A percentile compares a stretch with the other conserved stretches of the same genome.
Conservation (phyloP, 2,797 vertebrate species). For the Pangasius macronema region DNA sequence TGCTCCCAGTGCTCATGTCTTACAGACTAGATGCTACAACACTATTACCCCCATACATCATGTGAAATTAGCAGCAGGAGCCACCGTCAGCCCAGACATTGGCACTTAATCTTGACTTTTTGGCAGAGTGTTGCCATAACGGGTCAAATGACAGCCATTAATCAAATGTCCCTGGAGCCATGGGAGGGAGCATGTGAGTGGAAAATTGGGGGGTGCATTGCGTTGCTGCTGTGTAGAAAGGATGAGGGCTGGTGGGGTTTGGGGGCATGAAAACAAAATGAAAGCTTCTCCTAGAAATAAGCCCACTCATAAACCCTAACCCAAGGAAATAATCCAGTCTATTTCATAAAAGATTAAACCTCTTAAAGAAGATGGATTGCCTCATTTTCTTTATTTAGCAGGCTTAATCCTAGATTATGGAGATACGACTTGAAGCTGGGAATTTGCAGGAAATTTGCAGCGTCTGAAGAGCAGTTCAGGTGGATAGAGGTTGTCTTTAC, state of each 20-base stretch:
- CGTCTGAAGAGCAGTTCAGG: constrained; percentile 63
- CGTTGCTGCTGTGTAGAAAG: neutral
- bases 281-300: constrained; percentile 71
- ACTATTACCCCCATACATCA: constrained; percentile 82
- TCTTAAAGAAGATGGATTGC: constrained; percentile 78
- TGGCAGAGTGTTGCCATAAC: constrained; percentile 84
- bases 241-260: neutral
- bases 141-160: constrained; percentile 85
- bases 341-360: constrained; percentile 81
- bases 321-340: constrained; percentile 81
- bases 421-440: constrained; percentile 65
- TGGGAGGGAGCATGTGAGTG: constrained; percentile 57
- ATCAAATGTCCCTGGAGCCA: constrained; percentile 74
- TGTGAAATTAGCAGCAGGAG: constrained; percentile 82
- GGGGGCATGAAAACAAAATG: constrained; percentile 53
- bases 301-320: constrained; percentile 75
- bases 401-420: constrained; percentile 79
- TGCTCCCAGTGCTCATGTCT: constrained; percentile 58
- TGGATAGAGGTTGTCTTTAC: constrained; percentile 60
- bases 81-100: constrained; percentile 73
- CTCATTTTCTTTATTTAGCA: constrained; percentile 70
- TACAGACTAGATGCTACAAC: constrained; percentile 67
- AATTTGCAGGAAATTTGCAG: constrained; percentile 71
- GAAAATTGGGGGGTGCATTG: constrained; percentile 11
- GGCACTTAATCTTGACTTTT: constrained; percentile 83